Base-by-base conservation (phyloP, 2,888 invertebrate species). In the Automeris io region DNA sequence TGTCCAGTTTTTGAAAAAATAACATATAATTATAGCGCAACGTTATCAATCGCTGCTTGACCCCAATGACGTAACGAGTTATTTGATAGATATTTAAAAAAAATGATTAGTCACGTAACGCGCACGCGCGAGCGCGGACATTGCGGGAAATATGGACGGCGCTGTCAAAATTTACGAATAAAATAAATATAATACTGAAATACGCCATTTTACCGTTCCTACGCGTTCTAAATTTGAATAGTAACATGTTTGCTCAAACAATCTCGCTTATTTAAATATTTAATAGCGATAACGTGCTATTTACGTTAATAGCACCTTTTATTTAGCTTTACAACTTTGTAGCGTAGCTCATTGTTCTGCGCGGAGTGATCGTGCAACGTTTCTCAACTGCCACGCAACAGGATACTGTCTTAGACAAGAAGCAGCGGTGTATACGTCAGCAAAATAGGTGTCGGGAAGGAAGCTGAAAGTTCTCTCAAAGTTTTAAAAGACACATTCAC, bases 21-120 rank as follows among this genome's bases (percentile, higher is more conserved):
- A n/a, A n/a, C n/a, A n/a, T n/a, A n/a, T n/a, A n/a, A n/a, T n/a
- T n/a, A n/a, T 24, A 7, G 18, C 18, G 12, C 8, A 25, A 12
- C 23, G 23, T 37, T 37, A 37, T 37, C 37, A 32, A 23, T 11
- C 5, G 23, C 31, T 19, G 11, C 18, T 42, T 51, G 50, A 50
- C 50, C 52, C 13, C 33, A 16, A 39, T 48, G 45, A 46, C 51
- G 50, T 47, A 43, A 45, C n/a, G 18, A 25, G 25, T 25, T 31
- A 29, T 29, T 5, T 8, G 4, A 11, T 8, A 13, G 18, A 16
- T 24, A 11, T 24, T 16, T 12, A 23, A 37, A 24, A 8, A 51
- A 48, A 35, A 33, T 42, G 49, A 35, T 56, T 54, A 64, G 63
- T 64, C 57, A 59, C 45, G 43, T 5, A 18, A 33, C 37, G 44